Evolutionary conservation across 2,797 vertebrate genomes (phyloP).

Genomic region (Phoxinus dragarum): DNA sequence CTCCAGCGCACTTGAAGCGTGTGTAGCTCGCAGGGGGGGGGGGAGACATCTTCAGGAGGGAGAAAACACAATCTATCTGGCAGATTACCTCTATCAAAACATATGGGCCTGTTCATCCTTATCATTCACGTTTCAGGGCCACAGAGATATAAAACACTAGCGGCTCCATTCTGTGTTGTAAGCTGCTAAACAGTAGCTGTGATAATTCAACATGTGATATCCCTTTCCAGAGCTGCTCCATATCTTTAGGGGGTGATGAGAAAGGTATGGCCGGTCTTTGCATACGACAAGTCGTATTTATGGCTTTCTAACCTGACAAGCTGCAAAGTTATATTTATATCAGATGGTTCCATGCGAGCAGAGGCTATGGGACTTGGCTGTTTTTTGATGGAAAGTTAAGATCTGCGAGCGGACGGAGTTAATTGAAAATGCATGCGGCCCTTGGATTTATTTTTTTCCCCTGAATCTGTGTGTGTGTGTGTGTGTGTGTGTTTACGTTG

Average conservation of each 20-base stretch:
- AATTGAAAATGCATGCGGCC: constrained; percentile 71
- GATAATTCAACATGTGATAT: constrained; percentile 79
- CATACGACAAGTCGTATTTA: constrained; percentile 74
- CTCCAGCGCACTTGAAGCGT: constrained; percentile 50
- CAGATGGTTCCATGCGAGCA: constrained; percentile 76
- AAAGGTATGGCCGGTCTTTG: constrained; percentile 64
- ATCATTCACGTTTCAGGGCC: constrained; percentile 66
- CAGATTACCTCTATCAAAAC: constrained; percentile 62
- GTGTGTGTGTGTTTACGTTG: constrained; percentile 31
- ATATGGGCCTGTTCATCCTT: constrained; percentile 65
- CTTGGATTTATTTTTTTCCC: constrained; percentile 58
- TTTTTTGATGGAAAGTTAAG: constrained; percentile 68
- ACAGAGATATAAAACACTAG: constrained; percentile 71
- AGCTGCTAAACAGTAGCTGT: constrained; percentile 78
- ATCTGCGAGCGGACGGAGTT: constrained; percentile 62
- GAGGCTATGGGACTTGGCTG: constrained; percentile 71
- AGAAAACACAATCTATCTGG: constrained; percentile 53
- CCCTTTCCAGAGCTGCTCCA: constrained; percentile 69
- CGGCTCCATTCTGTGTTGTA: constrained; percentile 67
- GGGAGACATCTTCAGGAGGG: constrained; percentile 21
- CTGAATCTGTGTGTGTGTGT: constrained; percentile 40
- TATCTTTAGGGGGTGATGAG: constrained; percentile 65
- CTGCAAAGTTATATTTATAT: constrained; percentile 77
- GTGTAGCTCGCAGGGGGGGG: constrained; percentile 31
- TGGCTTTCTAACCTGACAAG: constrained; percentile 77